Evolutionary conservation across 2,888 invertebrate genomes (phyloP), one percentile per base, ranked within the genome.

Genomic region (Chrysolina oricalcia): DNA sequence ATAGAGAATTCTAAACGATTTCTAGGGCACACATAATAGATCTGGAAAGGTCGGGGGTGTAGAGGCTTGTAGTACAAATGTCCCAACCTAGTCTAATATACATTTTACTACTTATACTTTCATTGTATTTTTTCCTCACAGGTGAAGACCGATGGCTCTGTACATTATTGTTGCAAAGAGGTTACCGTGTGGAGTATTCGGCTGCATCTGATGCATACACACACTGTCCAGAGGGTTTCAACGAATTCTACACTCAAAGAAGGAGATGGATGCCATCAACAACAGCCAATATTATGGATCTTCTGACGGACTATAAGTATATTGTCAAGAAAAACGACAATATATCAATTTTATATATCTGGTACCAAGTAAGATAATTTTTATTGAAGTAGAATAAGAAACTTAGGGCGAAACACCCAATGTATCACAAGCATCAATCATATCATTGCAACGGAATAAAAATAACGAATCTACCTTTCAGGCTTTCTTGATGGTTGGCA

Each of bases 61-160:
- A n/a, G n/a, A n/a, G n/a, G n/a, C n/a, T n/a, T n/a, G n/a, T n/a
- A n/a, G n/a, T n/a, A n/a, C n/a, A n/a, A n/a, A n/a, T n/a, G n/a
- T n/a, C n/a, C n/a, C n/a, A n/a, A n/a, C n/a, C n/a, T n/a, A n/a
- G n/a, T n/a, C n/a, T n/a, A n/a, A n/a, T n/a, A n/a, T n/a, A n/a
- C n/a, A n/a, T n/a, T n/a, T n/a, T 35, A 6, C 35, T 35, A 6
- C 6, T 35, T 35, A 35, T 8, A 35, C 6, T 8, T 35, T 35
- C 35, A 35, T 35, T 35, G 11, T 35, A 9, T 43, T 35, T 21
- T 41, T 63, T 48, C 15, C 8, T 13, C 80, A 15, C 79, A 93
- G 93, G 97, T n/a, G 98, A 98, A 88, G 98, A 98, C 89, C 93
- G 98, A 79, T 98, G 98, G 98, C 89, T 98, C 9, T 98, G 98